Base-by-base conservation (phyloP, 2,113 vertebrate genomes). In the Vimba vimba region DNA sequence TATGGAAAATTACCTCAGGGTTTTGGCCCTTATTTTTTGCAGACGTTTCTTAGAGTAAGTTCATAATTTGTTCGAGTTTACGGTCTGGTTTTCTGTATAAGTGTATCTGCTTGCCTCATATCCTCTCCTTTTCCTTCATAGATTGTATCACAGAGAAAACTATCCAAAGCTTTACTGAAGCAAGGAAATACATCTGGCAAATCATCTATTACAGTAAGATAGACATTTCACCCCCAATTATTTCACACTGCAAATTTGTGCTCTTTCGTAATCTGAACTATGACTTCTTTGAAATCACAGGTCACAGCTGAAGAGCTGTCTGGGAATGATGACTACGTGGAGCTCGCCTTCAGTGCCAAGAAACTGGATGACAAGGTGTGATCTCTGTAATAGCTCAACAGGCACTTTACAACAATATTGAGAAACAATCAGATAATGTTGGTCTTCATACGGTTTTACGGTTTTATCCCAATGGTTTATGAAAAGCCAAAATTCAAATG, bases 321-420 rank as follows among this genome's bases (percentile, higher is more conserved):
- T 85, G 98, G 98, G 85, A 99, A 99, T 3, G 97, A 99, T 0
- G 97, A 99, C 94, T 99, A 99, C 0, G 96, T 99, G 77, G 97
- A 99, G 89, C 96, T 99, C 87, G 97, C 96, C n/a, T 99, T 99
- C 93, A 99, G 97, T 2, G 98, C 98, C 74, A 95, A 97, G 82
- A 99, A 99, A 93, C 93, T 99, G 83, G 98, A 99, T 91, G 98
- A 99, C 95, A 99, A 99, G 97, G 98, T 99, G 94, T 94, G 93
- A 77, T 50, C 62, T 71, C 25, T 25, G 4, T 45, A 77, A 62
- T 30, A 43, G 69, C 36, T 23, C 36, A 66, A 59, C 57, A 33
- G 39, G 52, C 39, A 64, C 79, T 27, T 66, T 79, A 19, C 36
- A 60, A n/a, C 45, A 47, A n/a, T 69, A 30, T 10, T 39, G 62